Conservation (phyloP, 2,888 invertebrate genomes). For the Chironomus tentans region DNA sequence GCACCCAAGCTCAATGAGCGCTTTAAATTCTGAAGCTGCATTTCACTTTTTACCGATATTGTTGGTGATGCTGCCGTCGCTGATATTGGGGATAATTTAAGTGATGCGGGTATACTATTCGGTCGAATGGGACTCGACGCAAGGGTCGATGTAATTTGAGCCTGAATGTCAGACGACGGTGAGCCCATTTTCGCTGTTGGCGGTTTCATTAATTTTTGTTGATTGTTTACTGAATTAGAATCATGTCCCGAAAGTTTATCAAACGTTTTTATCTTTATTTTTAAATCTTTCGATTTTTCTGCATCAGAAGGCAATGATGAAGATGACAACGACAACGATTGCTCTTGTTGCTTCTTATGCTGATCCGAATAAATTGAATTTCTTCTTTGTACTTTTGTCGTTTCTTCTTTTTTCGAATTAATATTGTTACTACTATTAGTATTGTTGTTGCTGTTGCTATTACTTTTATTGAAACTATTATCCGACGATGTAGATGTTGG, state of each 20-base stretch:
- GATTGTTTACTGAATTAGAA: background rate
- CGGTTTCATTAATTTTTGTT: conserved; percentile 18
- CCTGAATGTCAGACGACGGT: background rate
- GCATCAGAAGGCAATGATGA: background rate
- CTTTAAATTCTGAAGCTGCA: conserved; percentile 17
- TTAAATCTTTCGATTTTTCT: conserved; percentile 24
- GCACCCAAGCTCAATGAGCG: conserved; percentile 13
- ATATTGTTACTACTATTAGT: too few relatives aligned
- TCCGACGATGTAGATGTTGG: background rate
- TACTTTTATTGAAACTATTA: background rate
- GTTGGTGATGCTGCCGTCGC: background rate
- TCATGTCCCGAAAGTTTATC: background rate
- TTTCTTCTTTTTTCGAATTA: background rate
- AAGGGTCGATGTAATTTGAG: conserved; percentile 31
- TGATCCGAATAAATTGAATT: conserved; percentile 9
- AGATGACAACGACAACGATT: background rate
- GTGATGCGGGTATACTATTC: conserved; percentile 30
- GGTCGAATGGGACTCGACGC: conserved; percentile 34
- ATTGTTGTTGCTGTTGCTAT: background rate
- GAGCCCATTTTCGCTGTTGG: conserved; percentile 26
- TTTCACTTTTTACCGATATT: background rate
- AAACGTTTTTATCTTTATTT: conserved; percentile 25
- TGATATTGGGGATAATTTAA: conserved; percentile 15
- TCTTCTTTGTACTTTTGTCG: background rate
- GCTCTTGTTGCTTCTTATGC: background rate